Evolutionary conservation across 2,888 invertebrate genomes (phyloP).

Genomic region (Hypselothyrea guttata): DNA sequence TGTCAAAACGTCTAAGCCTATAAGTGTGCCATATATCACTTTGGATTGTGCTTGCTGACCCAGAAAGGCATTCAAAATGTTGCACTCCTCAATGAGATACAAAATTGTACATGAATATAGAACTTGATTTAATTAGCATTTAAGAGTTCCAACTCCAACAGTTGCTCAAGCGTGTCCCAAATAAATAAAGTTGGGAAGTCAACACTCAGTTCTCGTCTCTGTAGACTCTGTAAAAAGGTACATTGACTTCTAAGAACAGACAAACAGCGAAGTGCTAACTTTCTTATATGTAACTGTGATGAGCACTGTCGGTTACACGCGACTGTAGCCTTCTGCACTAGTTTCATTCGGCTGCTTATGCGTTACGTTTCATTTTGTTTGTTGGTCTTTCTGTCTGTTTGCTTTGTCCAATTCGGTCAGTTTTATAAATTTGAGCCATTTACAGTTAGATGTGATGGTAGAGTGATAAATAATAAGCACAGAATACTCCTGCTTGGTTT

Average conservation of each 20-base stretch:
- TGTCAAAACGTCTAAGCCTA: conserved; percentile 32
- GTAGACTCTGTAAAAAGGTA: too few species aligned
- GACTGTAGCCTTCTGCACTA: conserved; percentile 3
- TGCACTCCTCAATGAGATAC: conserved; percentile 39
- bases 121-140: conserved; percentile 63
- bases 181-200: conserved; percentile 25
- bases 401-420: conserved; percentile 34
- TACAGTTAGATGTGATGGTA: conserved; percentile 61
- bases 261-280: too few species aligned
- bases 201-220: conserved; percentile 6
- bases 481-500: conserved; percentile 35
- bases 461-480: conserved; percentile 41
- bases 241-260: too few species aligned
- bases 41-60: conserved; percentile 59
- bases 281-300: too few species aligned
- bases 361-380: conserved; percentile 29
- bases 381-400: conserved; percentile 27
- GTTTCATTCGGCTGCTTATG: conserved; percentile 29
- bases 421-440: conserved; percentile 65
- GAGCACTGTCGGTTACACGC: neutral
- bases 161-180: conserved; percentile 63
- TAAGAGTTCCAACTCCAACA: conserved; percentile 38
- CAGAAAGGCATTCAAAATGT: conserved; percentile 50
- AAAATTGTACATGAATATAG: conserved; percentile 11
- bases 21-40: conserved; percentile 62